Base-by-base conservation (phyloP, 2,113 vertebrate genomes). In the Mugil cephalus region DNA sequence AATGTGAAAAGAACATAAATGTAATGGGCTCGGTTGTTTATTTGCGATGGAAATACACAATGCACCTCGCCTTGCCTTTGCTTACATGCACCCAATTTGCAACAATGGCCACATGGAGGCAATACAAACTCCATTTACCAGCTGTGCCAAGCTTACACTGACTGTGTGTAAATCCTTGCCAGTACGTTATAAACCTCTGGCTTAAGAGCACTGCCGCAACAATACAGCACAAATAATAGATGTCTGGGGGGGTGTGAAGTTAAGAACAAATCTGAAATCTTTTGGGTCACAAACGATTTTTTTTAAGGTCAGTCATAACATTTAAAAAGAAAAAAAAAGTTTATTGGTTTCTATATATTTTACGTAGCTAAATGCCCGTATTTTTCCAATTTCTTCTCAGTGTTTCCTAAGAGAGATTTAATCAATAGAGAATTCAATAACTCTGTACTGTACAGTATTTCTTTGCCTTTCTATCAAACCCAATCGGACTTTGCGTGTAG, bases 31-130 rank as follows among this genome's bases (percentile, higher is more conserved):
- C 12, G 56, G 58, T 53, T 46, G 47, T 69, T 59, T 50, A 61
- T 30, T 61, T 40, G 47, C 52, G 43, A 63, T 12, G 75, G 24
- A 53, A 47, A 74, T 60, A 34, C 17, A 72, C 13, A 72, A 40
- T 56, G 15, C 75, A 66, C 35, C 52, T n/a, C 53, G 55, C 58
- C 54, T 73, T 68, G 39, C 19, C 69, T 69, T 56, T 62, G 21
- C 55, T 76, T 7, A 61, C 52, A 83, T 66, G 40, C 47, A 74
- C 54, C 12, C 40, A 63, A 30, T 87, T 72, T 84, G 76, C 74
- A 85, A 62, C 78, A 80, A 82, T 74, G 90, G 87, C 81, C 81
- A 87, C 87, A 85, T 69, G 84, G 88, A 88, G 83, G 86, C 89
- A 88, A 87, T 53, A 59, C 69, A 78, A 55, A 45, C 56, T 58